Conservation (phyloP, 2,888 invertebrate species). For the Leucozona laternaria region DNA sequence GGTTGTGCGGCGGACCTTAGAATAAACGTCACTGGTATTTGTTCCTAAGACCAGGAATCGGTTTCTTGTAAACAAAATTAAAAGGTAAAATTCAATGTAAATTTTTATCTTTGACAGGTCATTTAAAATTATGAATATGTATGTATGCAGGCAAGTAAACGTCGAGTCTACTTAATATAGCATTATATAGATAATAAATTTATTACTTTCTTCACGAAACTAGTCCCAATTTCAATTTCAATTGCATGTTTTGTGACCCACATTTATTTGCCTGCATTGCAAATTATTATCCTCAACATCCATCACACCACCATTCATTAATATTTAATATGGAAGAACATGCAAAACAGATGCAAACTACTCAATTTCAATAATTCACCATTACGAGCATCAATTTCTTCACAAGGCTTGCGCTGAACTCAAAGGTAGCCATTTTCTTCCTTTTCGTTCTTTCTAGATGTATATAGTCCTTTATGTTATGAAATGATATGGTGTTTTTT, state of each 20-base stretch:
- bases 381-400: constrained; percentile 65
- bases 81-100: no score
- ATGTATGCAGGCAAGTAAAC: no score
- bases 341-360: constrained; percentile 40
- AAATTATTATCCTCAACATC: neutral
- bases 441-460: neutral
- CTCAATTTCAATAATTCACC: constrained; percentile 61
- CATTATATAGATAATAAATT: no score
- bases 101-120: no score
- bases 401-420: constrained; percentile 9
- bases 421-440: constrained; percentile 46
- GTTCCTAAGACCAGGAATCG: no score
- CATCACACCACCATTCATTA: constrained; percentile 24
- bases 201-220: neutral
- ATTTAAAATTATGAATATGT: no score
- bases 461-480: neutral
- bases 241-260: constrained; percentile 22
- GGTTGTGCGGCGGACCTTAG: no score
- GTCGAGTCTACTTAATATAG: no score
- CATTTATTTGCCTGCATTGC: neutral
- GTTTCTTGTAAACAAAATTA: no score
- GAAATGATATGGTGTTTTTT: neutral
- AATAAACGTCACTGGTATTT: no score
- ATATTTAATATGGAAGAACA: constrained; percentile 42
- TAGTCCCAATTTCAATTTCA: neutral